phyloP scores from a whole-genome alignment of 2,888 invertebrate species.

The Conchocele bisecta region DNA sequence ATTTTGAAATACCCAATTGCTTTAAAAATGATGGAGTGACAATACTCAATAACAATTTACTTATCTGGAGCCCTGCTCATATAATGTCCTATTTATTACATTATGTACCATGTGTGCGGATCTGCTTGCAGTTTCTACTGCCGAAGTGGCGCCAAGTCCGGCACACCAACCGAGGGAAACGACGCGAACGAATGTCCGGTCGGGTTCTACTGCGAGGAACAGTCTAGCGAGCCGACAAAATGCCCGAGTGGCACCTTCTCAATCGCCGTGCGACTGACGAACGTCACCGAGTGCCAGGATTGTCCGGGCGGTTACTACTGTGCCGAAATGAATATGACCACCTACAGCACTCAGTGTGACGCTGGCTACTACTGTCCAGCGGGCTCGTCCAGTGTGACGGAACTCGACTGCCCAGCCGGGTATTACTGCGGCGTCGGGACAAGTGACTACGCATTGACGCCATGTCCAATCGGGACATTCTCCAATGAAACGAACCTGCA shows the following conservation, averaged over 20 bases:
- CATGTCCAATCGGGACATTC: constrained; percentile 79
- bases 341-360: constrained; percentile 73
- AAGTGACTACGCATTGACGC: constrained; percentile 60
- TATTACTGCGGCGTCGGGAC: constrained; percentile 75
- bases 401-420: constrained; percentile 76
- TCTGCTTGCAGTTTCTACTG: constrained; percentile 79
- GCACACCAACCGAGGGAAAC: constrained; percentile 75
- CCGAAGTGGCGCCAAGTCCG: constrained; percentile 73
- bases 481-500: constrained; percentile 73
- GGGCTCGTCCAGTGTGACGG: constrained; percentile 63
- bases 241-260: constrained; percentile 79
- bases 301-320: constrained; percentile 79
- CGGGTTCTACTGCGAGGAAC: constrained; percentile 77
- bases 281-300: constrained; percentile 71
- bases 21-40: no score
- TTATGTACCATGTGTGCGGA: no score
- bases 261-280: constrained; percentile 67
- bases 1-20: no score
- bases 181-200: constrained; percentile 79
- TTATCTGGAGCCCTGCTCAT: no score
- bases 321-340: constrained; percentile 69
- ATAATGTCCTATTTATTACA: no score
- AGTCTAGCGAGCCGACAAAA: constrained; percentile 75
- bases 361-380: constrained; percentile 79
- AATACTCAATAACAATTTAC: no score